phyloP scores from a whole-genome alignment of 2,888 invertebrate species.

The Cryptus viduatorius region DNA sequence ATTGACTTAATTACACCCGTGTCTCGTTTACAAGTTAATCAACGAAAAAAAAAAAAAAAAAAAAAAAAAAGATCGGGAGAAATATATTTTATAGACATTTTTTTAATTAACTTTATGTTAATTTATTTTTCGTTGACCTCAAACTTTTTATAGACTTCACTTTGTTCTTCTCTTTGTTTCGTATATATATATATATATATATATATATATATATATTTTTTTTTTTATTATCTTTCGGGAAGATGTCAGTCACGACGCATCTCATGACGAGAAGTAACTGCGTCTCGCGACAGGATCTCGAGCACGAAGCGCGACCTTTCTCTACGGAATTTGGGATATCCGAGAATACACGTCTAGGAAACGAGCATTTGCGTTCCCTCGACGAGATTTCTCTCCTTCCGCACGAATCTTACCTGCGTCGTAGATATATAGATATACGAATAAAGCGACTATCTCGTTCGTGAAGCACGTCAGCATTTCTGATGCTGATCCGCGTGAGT shows the following conservation, averaged over 20 bases:
- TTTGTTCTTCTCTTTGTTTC: background rate
- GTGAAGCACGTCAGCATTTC: slow-evolving; percentile 7
- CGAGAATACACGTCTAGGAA: slow-evolving; percentile 31
- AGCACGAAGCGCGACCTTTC: slow-evolving; percentile 3
- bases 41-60: background rate
- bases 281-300: slow-evolving; percentile 9
- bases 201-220: no score
- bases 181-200: background rate
- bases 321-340: slow-evolving; percentile 26
- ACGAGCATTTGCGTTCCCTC: background rate
- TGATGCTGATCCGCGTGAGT: slow-evolving; percentile 26
- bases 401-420: background rate
- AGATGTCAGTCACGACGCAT: background rate
- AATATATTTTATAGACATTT: background rate
- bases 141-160: background rate
- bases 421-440: background rate
- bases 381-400: background rate
- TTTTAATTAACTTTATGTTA: background rate
- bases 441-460: background rate
- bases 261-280: slow-evolving; percentile 1
- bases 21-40: background rate
- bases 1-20: background rate
- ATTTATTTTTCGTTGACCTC: background rate
- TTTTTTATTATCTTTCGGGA: background rate
- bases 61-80: background rate